Evolutionary conservation across 92 coral and sea anemone genomes (phyloP), one percentile per base, ranked within the genome.

Genomic region (Phenganax subtilis): DNA sequence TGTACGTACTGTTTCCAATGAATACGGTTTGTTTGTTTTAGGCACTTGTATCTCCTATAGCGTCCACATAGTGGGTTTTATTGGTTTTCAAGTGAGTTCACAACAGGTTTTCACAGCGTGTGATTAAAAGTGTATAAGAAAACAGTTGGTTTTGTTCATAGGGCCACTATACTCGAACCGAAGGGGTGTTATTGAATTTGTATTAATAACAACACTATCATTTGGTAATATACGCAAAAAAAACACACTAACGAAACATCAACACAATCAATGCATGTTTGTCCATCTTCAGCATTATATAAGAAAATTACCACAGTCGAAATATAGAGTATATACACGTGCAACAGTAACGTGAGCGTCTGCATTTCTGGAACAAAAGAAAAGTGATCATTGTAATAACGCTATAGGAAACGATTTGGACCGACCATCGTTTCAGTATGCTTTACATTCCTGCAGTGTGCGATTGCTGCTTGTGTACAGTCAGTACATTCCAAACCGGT

Each of bases 231-330:
- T 75, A 0, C 60, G 9, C 51, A 54, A 75, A 75, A 73, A 75
- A 75, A 75, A 75, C 80, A 75, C 51, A 6, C 54, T 75, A 57
- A 75, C 80, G 57, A 75, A 75, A 75, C 65, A 75, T 37, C 37
- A 9, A 55, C 64, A 75, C 47, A 16, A 7, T 9, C 47, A 16
- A 7, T 9, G 28, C 55, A 55, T 75, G 80, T 75, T 75, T 75
- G 64, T 75, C 65, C 55, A 75, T 65, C 47, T 16, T 28, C 28
- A 55, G 6, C 29, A 55, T 25, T 55, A 11, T 37, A 12, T 68
- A 65, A 55, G 80, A 75, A 75, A 75, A 75, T 55, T 55, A 1
- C 27, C 63, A 56, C 37, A 8, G 9, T 12, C 12, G 16, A 53
- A 68, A 30, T 51, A 68, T 68, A 68, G 73, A 12, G 25, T 20